Evolutionary conservation across 2,888 invertebrate species (phyloP).

Genomic region (Patella depressa): DNA sequence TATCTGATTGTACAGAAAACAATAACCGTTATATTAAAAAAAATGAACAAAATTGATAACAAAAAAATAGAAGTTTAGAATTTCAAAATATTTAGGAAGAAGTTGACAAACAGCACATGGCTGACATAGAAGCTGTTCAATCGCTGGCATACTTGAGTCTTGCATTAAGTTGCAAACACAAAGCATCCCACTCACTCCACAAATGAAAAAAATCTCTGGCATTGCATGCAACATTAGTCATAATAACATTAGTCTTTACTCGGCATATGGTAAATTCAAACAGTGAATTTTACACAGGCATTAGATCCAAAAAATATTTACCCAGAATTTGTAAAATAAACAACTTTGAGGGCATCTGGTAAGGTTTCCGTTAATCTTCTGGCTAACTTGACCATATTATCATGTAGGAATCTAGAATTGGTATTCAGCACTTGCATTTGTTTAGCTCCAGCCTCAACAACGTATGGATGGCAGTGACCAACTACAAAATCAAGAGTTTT

Average conservation of each 20-base stretch:
- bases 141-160: no score
- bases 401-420: constrained; percentile 96
- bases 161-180: no score
- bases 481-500: constrained; percentile 77
- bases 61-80: no score
- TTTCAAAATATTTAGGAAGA: no score
- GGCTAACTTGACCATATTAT: constrained; percentile 93
- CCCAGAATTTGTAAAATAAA: constrained; percentile 98
- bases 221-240: neutral
- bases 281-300: neutral
- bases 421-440: constrained; percentile 95
- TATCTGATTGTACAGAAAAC: no score
- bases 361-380: constrained; percentile 85
- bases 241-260: neutral
- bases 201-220: neutral
- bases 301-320: constrained; percentile 49
- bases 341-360: constrained; percentile 88
- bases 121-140: no score
- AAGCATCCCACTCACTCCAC: neutral
- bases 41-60: no score
- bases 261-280: neutral
- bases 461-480: constrained; percentile 96
- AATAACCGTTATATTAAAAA: no score
- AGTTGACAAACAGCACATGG: no score
- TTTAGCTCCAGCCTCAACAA: constrained; percentile 88